A percentile compares a stretch with the other conserved stretches of the same genome.
Evolutionary conservation across 2,888 invertebrate species (phyloP).

Genomic region (Lasioglossum morio): DNA sequence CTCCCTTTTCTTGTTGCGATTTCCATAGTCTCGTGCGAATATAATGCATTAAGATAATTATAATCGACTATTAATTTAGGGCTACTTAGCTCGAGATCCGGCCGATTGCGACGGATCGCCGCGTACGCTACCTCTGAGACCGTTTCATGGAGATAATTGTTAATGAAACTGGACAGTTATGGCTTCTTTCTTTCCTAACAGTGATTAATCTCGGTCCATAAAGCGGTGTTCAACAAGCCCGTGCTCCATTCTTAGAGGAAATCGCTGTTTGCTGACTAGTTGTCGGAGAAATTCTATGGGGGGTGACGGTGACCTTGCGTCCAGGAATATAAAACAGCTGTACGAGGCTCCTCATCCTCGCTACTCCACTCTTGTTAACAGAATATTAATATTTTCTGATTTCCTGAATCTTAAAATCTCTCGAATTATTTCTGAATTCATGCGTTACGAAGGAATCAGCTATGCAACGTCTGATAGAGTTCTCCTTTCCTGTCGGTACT

Average conservation of each 20-base stretch:
- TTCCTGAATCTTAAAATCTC: neutral
- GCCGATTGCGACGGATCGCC: slow-evolving; percentile 36
- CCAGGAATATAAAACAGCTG: neutral
- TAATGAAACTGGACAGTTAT: slow-evolving; percentile 1
- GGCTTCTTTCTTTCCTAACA: neutral
- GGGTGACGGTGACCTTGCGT: neutral
- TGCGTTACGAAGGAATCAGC: neutral
- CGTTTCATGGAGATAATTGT: slow-evolving; percentile 3
- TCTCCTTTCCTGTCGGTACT: neutral
- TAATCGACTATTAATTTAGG: slow-evolving; percentile 64
- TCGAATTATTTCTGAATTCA: neutral
- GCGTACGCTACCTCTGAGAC: neutral
- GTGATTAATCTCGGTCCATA: neutral
- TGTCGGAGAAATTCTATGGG: neutral
- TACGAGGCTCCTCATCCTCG: neutral
- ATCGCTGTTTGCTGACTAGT: neutral
- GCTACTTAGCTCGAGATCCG: slow-evolving; percentile 48
- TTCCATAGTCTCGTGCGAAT: slow-evolving; percentile 65
- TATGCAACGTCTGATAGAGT: neutral
- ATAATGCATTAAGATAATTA: slow-evolving; percentile 61
- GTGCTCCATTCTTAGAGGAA: neutral
- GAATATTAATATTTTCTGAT: neutral
- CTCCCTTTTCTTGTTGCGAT: slow-evolving; percentile 68
- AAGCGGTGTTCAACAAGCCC: neutral
- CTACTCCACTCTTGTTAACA: neutral